Evolutionary conservation across 2,113 vertebrate species (phyloP), one percentile per base, ranked within the genome.

Genomic region (Cyprinodon tularosa): DNA sequence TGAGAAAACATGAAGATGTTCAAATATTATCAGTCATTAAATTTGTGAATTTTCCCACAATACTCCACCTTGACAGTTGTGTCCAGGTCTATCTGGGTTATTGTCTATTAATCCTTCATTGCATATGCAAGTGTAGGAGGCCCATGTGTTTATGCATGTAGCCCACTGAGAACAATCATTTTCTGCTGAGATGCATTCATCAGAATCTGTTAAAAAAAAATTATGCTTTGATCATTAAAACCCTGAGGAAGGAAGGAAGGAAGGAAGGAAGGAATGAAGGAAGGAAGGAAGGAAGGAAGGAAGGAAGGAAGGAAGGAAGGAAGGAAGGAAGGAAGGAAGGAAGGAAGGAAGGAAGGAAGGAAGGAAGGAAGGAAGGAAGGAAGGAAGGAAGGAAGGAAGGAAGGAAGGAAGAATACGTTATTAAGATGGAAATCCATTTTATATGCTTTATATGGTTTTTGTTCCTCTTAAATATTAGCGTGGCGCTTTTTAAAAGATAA

Each of bases 81-180:
- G 94, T 64, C 96, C 95, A 10, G 93, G 92, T 75, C 87, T 91
- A 47, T 84, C 82, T 76, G 89, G 85, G 14, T 85, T 82, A 17
- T 71, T 61, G 72, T 92, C 94, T 45, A 65, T 74, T 68, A 89
- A 91, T 38, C 86, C 91, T 0, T 86, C 75, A 4, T 9, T 47
- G 61, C 96, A 98, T 71, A 3, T 59, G 75, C 96, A 97, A 1
- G 65, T 84, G 81, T 95, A 97, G 7, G 93, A 96, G 4, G 91
- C 93, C 12, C 91, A 76, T 6, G 74, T 96, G 91, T 97, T 96
- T 1, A 0, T 66, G 64, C 96, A 97, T 0, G 14, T 53, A 0
- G 95, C 93, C 78, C 91, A 88, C 0, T 62, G 88, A 47, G 90
- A 95, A 50, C 96, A 97, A 87, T 97, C 95, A 0, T 93, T 86